Conservation (phyloP, 2,797 vertebrate genomes). For the Phataginus tricuspis region DNA sequence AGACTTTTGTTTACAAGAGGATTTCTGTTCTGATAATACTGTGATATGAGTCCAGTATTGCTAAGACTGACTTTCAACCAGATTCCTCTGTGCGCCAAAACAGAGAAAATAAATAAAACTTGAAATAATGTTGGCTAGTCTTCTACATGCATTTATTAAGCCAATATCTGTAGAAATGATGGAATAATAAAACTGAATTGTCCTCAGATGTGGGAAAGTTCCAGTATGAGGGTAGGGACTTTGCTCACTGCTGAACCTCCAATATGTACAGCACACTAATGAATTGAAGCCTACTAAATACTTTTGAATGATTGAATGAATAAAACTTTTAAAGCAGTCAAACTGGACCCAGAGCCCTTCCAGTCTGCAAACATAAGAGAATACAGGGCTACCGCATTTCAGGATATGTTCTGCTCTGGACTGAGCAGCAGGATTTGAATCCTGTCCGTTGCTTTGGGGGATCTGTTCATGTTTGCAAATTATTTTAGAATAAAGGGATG, state of each 20-base stretch:
- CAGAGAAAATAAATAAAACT: background rate
- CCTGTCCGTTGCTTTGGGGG: background rate
- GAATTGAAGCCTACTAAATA: background rate
- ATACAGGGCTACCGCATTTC: background rate
- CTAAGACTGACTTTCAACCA: background rate
- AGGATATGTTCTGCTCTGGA: background rate
- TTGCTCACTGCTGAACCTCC: background rate
- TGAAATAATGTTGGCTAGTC: background rate
- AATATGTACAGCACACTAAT: too few species aligned
- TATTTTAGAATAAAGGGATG: background rate
- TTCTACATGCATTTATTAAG: background rate
- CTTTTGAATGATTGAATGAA: background rate
- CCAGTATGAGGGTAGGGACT: background rate
- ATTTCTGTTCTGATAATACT: background rate
- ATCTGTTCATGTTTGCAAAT: background rate
- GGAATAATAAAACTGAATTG: background rate
- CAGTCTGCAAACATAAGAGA: background rate
- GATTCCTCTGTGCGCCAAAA: background rate
- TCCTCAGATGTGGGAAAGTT: background rate
- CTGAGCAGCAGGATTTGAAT: background rate
- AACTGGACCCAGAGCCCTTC: background rate
- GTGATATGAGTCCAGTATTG: background rate
- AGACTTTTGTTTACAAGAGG: background rate
- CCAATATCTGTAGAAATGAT: background rate
- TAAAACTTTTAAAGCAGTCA: background rate